Evolutionary conservation across 64 coral and sea anemone genomes (phyloP).

Genomic region (Pocillopora verrucosa): DNA sequence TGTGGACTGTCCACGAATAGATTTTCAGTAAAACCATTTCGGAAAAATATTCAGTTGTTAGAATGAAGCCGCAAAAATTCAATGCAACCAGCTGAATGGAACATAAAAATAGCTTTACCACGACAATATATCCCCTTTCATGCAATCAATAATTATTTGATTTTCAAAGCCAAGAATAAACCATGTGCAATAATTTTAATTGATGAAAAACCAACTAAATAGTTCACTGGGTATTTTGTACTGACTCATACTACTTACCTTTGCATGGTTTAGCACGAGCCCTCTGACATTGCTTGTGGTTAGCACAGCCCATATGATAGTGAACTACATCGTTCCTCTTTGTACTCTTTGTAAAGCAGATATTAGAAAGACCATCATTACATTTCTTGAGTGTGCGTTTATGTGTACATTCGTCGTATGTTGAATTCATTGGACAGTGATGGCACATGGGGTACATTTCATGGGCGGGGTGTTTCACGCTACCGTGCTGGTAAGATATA

Average conservation of each 20-base stretch:
- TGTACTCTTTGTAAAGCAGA: slow-evolving; percentile 93
- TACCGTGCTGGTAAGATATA: slow-evolving; percentile 78
- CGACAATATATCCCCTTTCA: too few relatives aligned
- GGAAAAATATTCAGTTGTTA: too few relatives aligned
- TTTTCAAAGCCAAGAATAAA: too few relatives aligned
- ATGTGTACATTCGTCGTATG: slow-evolving; percentile 73
- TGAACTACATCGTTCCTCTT: slow-evolving; percentile 68
- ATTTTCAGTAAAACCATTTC: too few relatives aligned
- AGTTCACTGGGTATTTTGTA: too few relatives aligned
- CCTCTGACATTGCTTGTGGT: slow-evolving; percentile 68
- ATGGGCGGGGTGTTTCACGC: slow-evolving; percentile 76
- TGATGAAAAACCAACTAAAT: too few relatives aligned
- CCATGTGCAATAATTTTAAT: too few relatives aligned
- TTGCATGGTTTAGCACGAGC: slow-evolving; percentile 87
- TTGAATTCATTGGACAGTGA: slow-evolving; percentile 84
- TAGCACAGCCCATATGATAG: slow-evolving; percentile 97
- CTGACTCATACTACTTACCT: slow-evolving; percentile 42
- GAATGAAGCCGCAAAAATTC: too few relatives aligned
- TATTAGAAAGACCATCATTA: slow-evolving; percentile 80
- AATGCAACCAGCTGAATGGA: too few relatives aligned
- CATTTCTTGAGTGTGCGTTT: slow-evolving; percentile 76
- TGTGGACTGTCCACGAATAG: too few relatives aligned
- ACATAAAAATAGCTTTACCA: too few relatives aligned
- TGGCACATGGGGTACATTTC: slow-evolving; percentile 96
- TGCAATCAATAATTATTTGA: too few relatives aligned